Evolutionary conservation across 2,797 vertebrate species (phyloP), one percentile per base, ranked within the genome.

Genomic region (Ceryle rudis): DNA sequence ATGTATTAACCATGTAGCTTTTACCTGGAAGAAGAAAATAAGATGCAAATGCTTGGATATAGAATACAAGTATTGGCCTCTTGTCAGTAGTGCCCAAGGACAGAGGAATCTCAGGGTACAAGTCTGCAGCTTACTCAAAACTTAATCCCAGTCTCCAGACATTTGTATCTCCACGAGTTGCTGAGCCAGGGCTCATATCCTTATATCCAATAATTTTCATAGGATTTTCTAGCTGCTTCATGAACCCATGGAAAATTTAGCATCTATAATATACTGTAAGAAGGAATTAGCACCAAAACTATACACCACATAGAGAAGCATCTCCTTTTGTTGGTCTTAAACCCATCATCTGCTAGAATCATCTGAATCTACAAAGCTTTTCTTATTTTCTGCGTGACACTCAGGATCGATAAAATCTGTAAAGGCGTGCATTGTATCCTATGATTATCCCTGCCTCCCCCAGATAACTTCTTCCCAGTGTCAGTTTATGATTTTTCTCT

Each of bases 271-370:
- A 54, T 11, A 29, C 15, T 9, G 26, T 25, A 7, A 33, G 39
- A 83, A 61, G 10, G n/a, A 83, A 55, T 35, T 73, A 35, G 16
- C 47, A 58, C 11, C 31, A 80, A 5, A 57, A 31, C 33, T 65
- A 15, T 6, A 31, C 17, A 44, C 1, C 23, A 61, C 13, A 31
- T 0, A 0, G 13, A 86, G 5, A 9, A 73, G 3, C 0, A 2
- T 35, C 14, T 46, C 46, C 26, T 82, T 75, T 42, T 65, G 7
- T 20, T 78, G 13, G 9, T 12, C 81, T 84, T 77, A n/a, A 84
- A 60, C 19, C 5, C 11, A 6, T 41, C 14, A 10, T 15, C 17
- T 44, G 6, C 26, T 89, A 15, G 19, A 66, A 62, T 62, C 33
- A 80, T 11, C 5, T 72, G 49, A 86, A 44, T 57, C 26, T 78